Base-by-base conservation (phyloP, 2,888 invertebrate species). In the Pyrocoelia pectoralis region DNA sequence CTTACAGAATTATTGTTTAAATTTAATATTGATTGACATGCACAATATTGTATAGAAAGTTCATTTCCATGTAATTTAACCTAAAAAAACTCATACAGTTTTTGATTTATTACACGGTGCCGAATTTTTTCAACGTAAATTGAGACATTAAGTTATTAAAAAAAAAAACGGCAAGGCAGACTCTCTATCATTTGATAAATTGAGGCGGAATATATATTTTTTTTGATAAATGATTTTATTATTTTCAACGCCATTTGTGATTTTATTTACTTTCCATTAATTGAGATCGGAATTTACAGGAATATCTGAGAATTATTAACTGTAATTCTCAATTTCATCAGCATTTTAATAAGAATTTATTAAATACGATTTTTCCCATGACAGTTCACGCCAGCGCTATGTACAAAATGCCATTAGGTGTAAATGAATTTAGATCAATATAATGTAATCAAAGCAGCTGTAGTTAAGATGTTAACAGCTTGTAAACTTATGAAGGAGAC, bases 341-440 rank as follows among this genome's bases (percentile, higher is more conserved):
- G n/a, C 33, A 10, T 33, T 33, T n/a, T 3, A 33, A 10, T n/a
- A n/a, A 2, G 33, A n/a, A 33, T 33, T 8, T 8, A 33, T 33
- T 4, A 6, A 33, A 33, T 2, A 33, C n/a, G 9, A 6, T n/a
- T 33, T 33, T 33, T 17, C 15, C 8, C 1, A 1, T 18, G 17
- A 46, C 46, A 18, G 13, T 43, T 15, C 8, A 18, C 46, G 17
- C 46, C 46, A 46, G 15, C 46, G 43, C 43, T 17, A 10, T 1
- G 17, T 46, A 46, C 17, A 46, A 10, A 33, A 18, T 46, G 15
- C 10, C 3, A 46, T n/a, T 2, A 41, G 17, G 46, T 46, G 46
- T 46, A 46, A 46, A 46, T 46, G 46, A 46, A 46, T 46, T 14
- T 46, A 17, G 46, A 17, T 46, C 46, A 17, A 46, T 46, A 46